Percentiles rank a stretch among this genome's conserved stretches.
Conservation (phyloP, 2,888 invertebrate genomes). For the Eueremaeus valkanovi region DNA sequence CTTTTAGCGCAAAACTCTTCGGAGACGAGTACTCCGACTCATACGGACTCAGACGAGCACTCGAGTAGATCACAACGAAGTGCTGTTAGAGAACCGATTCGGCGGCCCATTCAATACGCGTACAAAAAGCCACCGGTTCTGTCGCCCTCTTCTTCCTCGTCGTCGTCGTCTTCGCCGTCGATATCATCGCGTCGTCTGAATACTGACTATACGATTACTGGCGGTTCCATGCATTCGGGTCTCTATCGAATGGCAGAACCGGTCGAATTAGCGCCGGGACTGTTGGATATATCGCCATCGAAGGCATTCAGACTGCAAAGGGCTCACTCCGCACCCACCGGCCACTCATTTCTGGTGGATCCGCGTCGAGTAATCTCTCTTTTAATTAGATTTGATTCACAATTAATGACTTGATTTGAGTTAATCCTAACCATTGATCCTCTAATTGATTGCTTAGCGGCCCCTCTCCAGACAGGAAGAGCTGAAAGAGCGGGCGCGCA, state of each 20-base stretch:
- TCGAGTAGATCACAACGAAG: neutral
- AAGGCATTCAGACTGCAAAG: slow-evolving; percentile 41
- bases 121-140: slow-evolving; percentile 4
- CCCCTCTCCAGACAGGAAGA: slow-evolving; percentile 69
- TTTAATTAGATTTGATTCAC: neutral
- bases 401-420: neutral
- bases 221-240: slow-evolving; percentile 36
- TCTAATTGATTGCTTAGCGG: slow-evolving; percentile 57
- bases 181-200: slow-evolving; percentile 17
- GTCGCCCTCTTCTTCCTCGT: neutral
- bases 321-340: slow-evolving; percentile 38
- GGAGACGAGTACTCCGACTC: slow-evolving; percentile 18
- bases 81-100: slow-evolving; percentile 27
- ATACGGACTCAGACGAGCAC: slow-evolving; percentile 13
- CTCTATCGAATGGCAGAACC: slow-evolving; percentile 38
- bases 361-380: slow-evolving; percentile 4
- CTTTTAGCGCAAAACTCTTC: slow-evolving; percentile 17
- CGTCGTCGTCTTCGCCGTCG: slow-evolving; percentile 38
- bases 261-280: slow-evolving; percentile 48
- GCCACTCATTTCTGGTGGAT: slow-evolving; percentile 30
- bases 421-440: neutral
- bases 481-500: slow-evolving; percentile 39
- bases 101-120: slow-evolving; percentile 33
- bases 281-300: slow-evolving; percentile 52
- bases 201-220: slow-evolving; percentile 3